Evolutionary conservation across 1,140 invertebrate genomes (phyloP).

Genomic region (Ostrea edulis): DNA sequence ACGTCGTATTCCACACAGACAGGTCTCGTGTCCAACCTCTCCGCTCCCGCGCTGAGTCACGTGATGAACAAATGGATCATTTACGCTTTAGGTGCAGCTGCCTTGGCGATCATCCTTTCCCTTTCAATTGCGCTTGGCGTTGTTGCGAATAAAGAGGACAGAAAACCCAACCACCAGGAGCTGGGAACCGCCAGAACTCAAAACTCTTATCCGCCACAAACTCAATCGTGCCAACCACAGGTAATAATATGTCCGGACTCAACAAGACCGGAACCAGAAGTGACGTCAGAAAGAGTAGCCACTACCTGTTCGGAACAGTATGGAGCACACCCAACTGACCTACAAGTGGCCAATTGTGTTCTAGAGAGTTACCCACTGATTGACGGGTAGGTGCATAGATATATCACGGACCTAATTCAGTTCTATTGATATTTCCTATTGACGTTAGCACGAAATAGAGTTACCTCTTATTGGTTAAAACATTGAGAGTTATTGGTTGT

Average conservation of each 20-base stretch:
- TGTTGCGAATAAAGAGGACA: not conserved
- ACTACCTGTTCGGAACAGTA: not conserved
- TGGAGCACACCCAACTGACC: not conserved
- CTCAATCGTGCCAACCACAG: not conserved
- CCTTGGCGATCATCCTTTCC: not conserved
- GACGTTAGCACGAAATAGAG: no score
- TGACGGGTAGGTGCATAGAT: not conserved
- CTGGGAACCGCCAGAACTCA: not conserved
- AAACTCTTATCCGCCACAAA: not conserved
- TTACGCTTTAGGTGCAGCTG: not conserved
- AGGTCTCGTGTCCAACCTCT: conserved; percentile 1
- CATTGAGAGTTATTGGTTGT: no score
- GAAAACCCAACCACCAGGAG: not conserved
- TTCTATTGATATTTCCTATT: no score
- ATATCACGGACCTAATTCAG: no score
- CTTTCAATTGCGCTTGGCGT: not conserved
- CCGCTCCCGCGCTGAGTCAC: not conserved
- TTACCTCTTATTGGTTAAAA: no score
- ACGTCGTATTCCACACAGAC: not conserved
- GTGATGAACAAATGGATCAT: conserved; percentile 26
- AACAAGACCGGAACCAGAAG: not conserved
- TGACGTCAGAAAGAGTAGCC: not conserved
- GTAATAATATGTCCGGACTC: not conserved
- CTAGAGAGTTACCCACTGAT: conserved; percentile 20
- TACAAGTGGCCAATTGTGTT: conserved; percentile 25